phyloP scores from a whole-genome alignment of 1,140 invertebrate species.

The Drosophila mauritiana region DNA sequence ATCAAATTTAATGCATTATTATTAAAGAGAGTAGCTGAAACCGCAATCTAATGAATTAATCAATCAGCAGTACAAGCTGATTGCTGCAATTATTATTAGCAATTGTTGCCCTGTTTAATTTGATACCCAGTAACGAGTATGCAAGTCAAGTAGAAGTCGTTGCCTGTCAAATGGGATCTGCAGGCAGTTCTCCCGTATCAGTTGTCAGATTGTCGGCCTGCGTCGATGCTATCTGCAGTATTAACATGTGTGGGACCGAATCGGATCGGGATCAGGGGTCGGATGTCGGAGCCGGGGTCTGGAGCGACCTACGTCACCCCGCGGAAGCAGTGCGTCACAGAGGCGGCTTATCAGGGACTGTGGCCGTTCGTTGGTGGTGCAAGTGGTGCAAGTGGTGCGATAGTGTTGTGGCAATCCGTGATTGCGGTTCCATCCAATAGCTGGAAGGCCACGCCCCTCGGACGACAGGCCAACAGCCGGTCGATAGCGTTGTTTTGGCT shows the following conservation, averaged over 20 bases:
- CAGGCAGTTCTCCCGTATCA: conserved; percentile 40
- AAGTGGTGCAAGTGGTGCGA: conserved; percentile 5
- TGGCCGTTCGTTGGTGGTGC: conserved; percentile 1
- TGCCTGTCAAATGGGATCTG: conserved; percentile 34
- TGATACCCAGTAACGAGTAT: conserved; percentile 7
- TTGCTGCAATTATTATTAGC: conserved; percentile 8
- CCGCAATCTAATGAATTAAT: too few species aligned
- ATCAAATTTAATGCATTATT: too few species aligned
- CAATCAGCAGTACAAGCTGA: background rate
- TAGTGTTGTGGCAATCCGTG: conserved; percentile 13
- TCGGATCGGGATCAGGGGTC: background rate
- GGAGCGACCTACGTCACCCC: conserved; percentile 36
- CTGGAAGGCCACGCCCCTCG: conserved; percentile 23
- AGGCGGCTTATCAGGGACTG: conserved; percentile 23
- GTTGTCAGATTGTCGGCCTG: conserved; percentile 28
- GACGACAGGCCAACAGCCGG: background rate
- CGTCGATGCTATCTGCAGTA: conserved; percentile 20
- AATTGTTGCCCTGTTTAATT: conserved; percentile 15
- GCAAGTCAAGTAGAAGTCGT: conserved; percentile 32
- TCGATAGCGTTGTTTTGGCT: conserved; percentile 28
- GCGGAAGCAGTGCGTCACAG: conserved; percentile 36
- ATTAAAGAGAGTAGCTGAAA: too few species aligned
- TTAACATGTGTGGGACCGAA: conserved; percentile 6
- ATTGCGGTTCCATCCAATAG: conserved; percentile 13
- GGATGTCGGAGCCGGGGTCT: background rate